Evolutionary conservation across 2,888 invertebrate species (phyloP).

Genomic region (Xestia sexstrigata): DNA sequence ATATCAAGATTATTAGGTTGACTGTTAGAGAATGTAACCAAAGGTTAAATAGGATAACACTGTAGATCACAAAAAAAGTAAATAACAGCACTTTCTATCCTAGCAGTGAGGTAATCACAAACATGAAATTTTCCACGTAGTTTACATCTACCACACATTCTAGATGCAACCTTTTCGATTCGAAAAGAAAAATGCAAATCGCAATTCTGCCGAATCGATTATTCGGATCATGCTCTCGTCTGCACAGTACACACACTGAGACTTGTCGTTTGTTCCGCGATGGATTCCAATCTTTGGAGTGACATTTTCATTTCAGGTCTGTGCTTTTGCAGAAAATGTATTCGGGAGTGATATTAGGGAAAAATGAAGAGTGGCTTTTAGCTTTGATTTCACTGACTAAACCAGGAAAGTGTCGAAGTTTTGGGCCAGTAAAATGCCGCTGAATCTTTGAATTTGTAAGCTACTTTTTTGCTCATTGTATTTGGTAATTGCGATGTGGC

Average conservation of each 20-base stretch:
- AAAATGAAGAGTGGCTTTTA: not conserved
- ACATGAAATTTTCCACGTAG: not conserved
- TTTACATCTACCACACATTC: not conserved
- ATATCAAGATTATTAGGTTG: too few relatives aligned
- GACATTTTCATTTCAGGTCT: conserved; percentile 43
- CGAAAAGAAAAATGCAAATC: conserved; percentile 28
- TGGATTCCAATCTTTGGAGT: conserved; percentile 31
- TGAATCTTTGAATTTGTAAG: not conserved
- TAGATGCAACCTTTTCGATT: not conserved
- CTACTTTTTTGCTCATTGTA: not conserved
- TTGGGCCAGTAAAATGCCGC: not conserved
- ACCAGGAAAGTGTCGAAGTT: not conserved
- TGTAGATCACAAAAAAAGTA: too few relatives aligned
- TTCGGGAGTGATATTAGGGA: not conserved
- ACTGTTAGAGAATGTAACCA: too few relatives aligned
- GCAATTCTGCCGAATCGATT: conserved; percentile 32
- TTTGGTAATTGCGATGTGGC: not conserved
- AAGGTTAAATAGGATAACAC: too few relatives aligned
- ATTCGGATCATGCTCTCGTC: conserved; percentile 15
- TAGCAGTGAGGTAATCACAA: not conserved
- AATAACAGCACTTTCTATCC: too few relatives aligned
- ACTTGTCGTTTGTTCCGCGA: not conserved
- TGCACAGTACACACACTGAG: conserved; percentile 3
- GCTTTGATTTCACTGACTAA: not conserved
- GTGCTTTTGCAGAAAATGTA: conserved; percentile 7